Evolutionary conservation across 35 echinoderm and acorn worm species (phyloP).

Genomic region (Holothuria glaberrima): DNA sequence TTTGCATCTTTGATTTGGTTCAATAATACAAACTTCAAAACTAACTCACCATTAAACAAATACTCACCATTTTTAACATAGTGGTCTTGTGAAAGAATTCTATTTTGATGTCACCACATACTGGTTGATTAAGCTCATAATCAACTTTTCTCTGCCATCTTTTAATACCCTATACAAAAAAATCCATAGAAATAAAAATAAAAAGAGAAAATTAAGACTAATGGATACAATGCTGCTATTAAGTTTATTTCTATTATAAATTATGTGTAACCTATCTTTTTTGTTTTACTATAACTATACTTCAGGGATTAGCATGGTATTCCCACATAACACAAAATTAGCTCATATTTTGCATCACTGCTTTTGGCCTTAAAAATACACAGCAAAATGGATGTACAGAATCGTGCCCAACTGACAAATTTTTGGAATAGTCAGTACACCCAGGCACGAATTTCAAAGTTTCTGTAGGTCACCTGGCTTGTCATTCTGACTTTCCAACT

Average conservation of each 20-base stretch:
- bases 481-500: too few relatives aligned
- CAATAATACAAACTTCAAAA: background rate
- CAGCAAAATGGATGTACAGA: too few relatives aligned
- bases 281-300: too few relatives aligned
- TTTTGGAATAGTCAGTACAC: too few relatives aligned
- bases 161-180: constrained; percentile 79
- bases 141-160: constrained; percentile 67
- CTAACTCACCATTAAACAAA: background rate
- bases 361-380: too few relatives aligned
- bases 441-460: too few relatives aligned
- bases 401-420: too few relatives aligned
- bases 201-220: background rate
- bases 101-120: constrained; percentile 91
- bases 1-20: background rate
- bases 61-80: constrained; percentile 80
- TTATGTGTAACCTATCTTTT: background rate
- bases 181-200: background rate
- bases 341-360: too few relatives aligned
- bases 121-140: constrained; percentile 74
- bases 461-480: too few relatives aligned
- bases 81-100: constrained; percentile 93
- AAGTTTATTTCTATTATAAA: background rate
- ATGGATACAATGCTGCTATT: background rate
- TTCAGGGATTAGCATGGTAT: too few relatives aligned
- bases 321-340: too few relatives aligned